These are phyloP conservation scores for Epistrophe grossulariae DNA, from an alignment of 2,888 invertebrate species.

Conservation along the genomic window DNA sequence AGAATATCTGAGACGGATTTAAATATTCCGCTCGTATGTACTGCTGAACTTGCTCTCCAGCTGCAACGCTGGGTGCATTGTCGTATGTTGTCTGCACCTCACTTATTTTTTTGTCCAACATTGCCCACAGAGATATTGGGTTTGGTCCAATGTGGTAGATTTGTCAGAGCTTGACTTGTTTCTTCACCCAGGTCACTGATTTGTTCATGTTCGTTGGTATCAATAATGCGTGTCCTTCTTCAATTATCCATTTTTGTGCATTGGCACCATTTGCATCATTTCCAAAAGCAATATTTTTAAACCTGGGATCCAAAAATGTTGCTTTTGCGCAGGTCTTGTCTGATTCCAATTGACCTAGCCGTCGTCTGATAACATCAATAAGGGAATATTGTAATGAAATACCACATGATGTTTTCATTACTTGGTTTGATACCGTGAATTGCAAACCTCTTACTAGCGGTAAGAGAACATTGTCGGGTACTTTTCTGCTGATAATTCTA, in stretches of 20 bases:
- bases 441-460: too few relatives aligned
- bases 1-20: constrained; percentile 1
- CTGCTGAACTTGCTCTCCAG: constrained; percentile 19
- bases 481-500: not conserved
- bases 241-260: constrained; percentile 6
- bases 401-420: constrained; percentile 2
- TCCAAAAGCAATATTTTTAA: constrained; percentile 46
- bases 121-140: constrained; percentile 31
- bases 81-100: constrained; percentile 5
- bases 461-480: too few relatives aligned
- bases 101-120: constrained; percentile 25
- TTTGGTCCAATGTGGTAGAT: not conserved
- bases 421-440: too few relatives aligned
- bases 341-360: constrained; percentile 21
- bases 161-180: not conserved
- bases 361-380: constrained; percentile 4
- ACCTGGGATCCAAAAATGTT: constrained; percentile 46
- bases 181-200: not conserved
- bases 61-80: constrained; percentile 16
- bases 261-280: constrained; percentile 23
- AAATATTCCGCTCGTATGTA: constrained; percentile 8
- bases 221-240: not conserved
- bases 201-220: not conserved
- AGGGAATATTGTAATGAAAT: not conserved
- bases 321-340: constrained; percentile 36